Conservation (phyloP, 2,797 vertebrate genomes). For the Lithobates sylvaticus region DNA sequence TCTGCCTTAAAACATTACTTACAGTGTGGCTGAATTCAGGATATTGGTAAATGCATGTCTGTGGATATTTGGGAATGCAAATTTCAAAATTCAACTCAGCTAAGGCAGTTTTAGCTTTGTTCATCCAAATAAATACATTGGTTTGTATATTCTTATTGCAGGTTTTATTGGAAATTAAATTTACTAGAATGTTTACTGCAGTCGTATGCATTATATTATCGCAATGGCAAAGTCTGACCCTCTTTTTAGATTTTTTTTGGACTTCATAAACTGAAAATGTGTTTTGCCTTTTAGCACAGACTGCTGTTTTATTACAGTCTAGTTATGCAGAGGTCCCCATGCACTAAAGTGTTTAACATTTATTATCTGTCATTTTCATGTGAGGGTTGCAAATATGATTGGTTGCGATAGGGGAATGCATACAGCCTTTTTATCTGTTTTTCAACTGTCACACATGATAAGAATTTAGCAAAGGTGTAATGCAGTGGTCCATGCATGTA, state of each 20-base stretch:
- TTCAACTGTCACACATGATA: neutral
- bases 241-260: neutral
- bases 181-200: neutral
- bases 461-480: neutral
- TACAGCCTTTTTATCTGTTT: neutral
- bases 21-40: slow-evolving; percentile 19
- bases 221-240: neutral
- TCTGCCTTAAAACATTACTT: slow-evolving; percentile 49
- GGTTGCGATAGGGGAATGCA: neutral
- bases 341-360: no score
- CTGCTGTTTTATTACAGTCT: neutral
- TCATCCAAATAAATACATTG: slow-evolving; percentile 32
- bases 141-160: slow-evolving; percentile 20
- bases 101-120: slow-evolving; percentile 17
- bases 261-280: neutral
- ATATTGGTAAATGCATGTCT: slow-evolving; percentile 37
- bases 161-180: slow-evolving; percentile 10
- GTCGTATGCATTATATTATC: neutral
- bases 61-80: slow-evolving; percentile 38
- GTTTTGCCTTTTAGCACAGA: neutral
- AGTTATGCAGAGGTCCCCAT: neutral
- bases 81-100: slow-evolving; percentile 22
- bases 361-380: no score
- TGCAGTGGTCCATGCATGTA: neutral
- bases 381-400: no score